Percentiles rank a stretch among this genome's conserved stretches.
Conservation (phyloP, 1,140 invertebrate species). For the Conopomorpha cramerella region DNA sequence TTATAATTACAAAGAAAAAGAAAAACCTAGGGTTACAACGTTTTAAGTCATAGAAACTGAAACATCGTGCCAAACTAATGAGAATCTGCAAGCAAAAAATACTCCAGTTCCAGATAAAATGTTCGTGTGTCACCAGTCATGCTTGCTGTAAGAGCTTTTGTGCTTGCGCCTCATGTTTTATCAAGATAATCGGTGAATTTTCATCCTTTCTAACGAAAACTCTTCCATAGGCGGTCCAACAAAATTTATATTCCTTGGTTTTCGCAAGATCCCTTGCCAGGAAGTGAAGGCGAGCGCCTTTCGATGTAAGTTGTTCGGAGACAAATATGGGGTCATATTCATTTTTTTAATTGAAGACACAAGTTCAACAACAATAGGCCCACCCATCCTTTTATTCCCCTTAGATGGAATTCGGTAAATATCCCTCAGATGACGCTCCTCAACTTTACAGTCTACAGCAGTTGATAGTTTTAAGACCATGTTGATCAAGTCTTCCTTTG, state of each 20-base stretch:
- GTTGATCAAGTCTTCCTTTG: too few species aligned
- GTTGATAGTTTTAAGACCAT: too few species aligned
- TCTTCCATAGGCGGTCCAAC: not conserved
- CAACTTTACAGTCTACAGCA: too few species aligned
- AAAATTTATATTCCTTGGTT: not conserved
- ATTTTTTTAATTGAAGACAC: too few species aligned
- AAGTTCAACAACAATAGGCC: too few species aligned
- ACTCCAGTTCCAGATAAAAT: not conserved
- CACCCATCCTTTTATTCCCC: too few species aligned
- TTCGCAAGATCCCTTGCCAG: not conserved
- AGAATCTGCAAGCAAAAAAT: too few species aligned
- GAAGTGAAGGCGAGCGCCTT: not conserved
- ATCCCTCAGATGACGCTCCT: too few species aligned
- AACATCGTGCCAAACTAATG: too few species aligned
- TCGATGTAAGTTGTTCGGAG: not conserved
- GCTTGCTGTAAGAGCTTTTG: not conserved
- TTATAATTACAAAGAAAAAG: not conserved
- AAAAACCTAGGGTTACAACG: not conserved
- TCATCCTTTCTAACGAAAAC: not conserved
- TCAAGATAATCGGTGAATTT: not conserved
- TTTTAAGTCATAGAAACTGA: not conserved
- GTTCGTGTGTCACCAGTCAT: not conserved
- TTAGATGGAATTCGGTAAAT: too few species aligned
- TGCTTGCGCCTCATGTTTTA: not conserved
- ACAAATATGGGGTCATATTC: not conserved